These are phyloP conservation scores for Neomorphus geoffroyi DNA, from an alignment of 2,797 vertebrate genomes.

Conservation along the genomic window DNA sequence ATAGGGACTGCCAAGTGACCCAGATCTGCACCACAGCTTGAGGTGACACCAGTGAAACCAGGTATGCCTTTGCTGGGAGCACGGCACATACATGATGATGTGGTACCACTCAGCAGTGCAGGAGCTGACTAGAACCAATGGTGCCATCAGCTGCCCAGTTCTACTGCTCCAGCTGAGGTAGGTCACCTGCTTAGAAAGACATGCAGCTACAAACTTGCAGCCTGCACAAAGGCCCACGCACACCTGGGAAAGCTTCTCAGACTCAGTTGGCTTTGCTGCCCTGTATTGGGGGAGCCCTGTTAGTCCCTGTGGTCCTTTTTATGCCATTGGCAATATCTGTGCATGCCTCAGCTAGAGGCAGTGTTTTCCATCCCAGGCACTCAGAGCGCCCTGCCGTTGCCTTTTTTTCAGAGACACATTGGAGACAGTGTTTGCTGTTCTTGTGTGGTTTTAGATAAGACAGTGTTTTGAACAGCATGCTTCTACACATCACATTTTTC, in stretches of 20 bases:
- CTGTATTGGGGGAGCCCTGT: not conserved
- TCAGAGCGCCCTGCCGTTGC: not conserved
- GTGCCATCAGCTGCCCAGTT: not conserved
- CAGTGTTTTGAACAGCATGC: not conserved
- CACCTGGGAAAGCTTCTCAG: not conserved
- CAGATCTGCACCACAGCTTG: not conserved
- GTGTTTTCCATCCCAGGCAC: not conserved
- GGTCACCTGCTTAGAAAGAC: not conserved
- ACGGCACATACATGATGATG: rapidly evolving
- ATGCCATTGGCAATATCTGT: not conserved
- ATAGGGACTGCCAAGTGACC: not conserved
- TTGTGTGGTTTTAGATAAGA: not conserved
- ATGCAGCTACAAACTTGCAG: not conserved
- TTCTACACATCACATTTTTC: not conserved
- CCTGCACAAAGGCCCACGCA: not conserved
- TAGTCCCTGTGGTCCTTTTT: not conserved
- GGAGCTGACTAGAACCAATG: not conserved
- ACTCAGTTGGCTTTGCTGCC: not conserved
- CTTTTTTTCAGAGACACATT: not conserved
- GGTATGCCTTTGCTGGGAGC: rapidly evolving
- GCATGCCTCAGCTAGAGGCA: not conserved
- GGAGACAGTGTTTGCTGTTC: not conserved
- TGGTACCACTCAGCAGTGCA: rapidly evolving
- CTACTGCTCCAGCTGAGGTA: not conserved
- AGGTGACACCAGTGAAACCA: no score